Base-by-base conservation (phyloP, 2,113 vertebrate genomes). In the Mola mola region DNA sequence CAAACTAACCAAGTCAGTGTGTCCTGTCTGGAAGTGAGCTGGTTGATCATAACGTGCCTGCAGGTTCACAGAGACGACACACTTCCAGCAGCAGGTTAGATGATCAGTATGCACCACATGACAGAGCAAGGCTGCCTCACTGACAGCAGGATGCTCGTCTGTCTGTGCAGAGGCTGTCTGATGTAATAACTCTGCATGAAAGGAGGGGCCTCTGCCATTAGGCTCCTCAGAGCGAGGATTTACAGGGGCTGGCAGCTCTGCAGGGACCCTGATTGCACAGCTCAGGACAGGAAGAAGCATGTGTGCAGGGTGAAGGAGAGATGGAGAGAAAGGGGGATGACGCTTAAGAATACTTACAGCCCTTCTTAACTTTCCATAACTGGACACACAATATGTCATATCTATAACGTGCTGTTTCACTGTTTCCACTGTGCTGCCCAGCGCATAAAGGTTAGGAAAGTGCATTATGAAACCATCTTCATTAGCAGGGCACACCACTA, bases 81-180 rank as follows among this genome's bases (percentile, higher is more conserved):
- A 61, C 66, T 67, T 46, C 62, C 62, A 69, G 66, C 59, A 16
- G 36, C 10, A 49, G 63, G 73, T 62, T 69, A 57, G 58, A 76
- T 76, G 70, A 87, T 89, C 77, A 76, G 81, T 66, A 89, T 89
- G 81, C 86, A 48, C 51, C 78, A 69, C 87, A 79, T 74, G 65
- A 24, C 74, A 16, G 58, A 42, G 37, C 28, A 68, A 16, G 40
- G 41, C 67, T 76, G 53, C 68, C 56, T 72, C 56, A 52, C 60
- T 53, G 70, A 76, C 66, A 60, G 62, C 65, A 51, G 34, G 43
- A 59, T 26, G 66, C 53, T 83, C 58, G 20, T 37, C 59, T 75
- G 75, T 68, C 77, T 84, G 63, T 58, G 66, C 57, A 58, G 52
- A 79, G 40, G 8, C 43, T 34, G 17, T 75, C 72, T 77, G 59